Base-by-base conservation (phyloP, 2,113 vertebrate species). In the Myiagra hebetior region DNA sequence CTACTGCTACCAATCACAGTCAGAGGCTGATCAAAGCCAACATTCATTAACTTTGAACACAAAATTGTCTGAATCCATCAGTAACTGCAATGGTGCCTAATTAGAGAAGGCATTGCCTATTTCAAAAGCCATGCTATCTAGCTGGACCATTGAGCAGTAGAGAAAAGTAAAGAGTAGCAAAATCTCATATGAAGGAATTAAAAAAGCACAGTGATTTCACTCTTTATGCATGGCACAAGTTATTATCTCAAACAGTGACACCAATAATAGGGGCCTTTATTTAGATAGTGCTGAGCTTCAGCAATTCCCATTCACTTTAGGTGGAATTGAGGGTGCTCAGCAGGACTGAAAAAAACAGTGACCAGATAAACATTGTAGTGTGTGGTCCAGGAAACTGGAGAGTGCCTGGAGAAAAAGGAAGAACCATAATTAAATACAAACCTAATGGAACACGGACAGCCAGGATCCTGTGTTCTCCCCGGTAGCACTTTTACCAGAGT, bases 11-110 rank as follows among this genome's bases (percentile, higher is more conserved):
- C 95, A 95, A 95, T 96, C 95, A 95, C 79, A 85, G 88, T 95
- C 90, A 86, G 63, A 90, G 83, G 79, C 85, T 95, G 90, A 96
- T 96, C 95, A 97, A 96, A 97, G 96, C 90, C 90, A 96, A 88
- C 93, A 93, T 95, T 95, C 95, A 97, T 96, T 97, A 96, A 96
- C 95, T 96, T 93, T 94, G 95, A 96, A 91, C 92, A 93, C 90
- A 93, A 96, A 97, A 96, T 96, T 91, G 90, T 94, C 90, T 94
- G 90, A 95, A 96, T 96, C 88, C 95, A 97, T 95, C 95, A 96
- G 95, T 77, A 85, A 94, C 85, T 93, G 95, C 92, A 88, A 91
- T 93, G 87, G 93, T 91, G 88, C 79, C 86, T 96, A 93, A 92
- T 96, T 93, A 94, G 88, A 95, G 90, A 96, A 90, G 88, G 95